These are phyloP conservation scores for Peromyscus leucopus DNA, from an alignment of 2,113 vertebrate genomes.

Conservation along the genomic window DNA sequence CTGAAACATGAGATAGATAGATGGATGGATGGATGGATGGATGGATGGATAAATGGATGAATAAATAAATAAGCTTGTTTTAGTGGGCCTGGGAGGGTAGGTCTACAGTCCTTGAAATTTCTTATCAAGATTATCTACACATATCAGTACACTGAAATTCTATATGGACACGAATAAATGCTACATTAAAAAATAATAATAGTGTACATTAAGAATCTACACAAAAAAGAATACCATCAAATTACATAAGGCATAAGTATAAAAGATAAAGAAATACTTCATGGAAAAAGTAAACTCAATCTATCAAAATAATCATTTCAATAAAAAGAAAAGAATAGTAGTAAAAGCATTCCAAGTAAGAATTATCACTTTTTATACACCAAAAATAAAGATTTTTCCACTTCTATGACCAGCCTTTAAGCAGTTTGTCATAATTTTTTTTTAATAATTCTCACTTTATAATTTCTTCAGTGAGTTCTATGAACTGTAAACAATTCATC, in stretches of 20 bases:
- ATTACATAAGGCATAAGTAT: slow-evolving; percentile 53
- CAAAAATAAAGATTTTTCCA: slow-evolving; percentile 57
- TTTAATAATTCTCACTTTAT: slow-evolving; percentile 70
- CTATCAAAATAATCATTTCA: slow-evolving; percentile 66
- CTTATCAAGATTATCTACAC: slow-evolving; percentile 52
- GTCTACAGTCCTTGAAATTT: slow-evolving; percentile 40
- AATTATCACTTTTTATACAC: slow-evolving; percentile 68
- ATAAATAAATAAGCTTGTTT: background rate
- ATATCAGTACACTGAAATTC: slow-evolving; percentile 58
- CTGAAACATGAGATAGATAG: background rate
- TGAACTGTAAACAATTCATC: slow-evolving; percentile 62
- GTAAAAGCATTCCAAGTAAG: slow-evolving; percentile 70
- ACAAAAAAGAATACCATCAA: slow-evolving; percentile 70
- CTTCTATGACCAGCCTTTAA: slow-evolving; percentile 61
- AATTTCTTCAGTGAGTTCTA: slow-evolving; percentile 70
- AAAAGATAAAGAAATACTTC: slow-evolving; percentile 67
- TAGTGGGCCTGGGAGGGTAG: too few relatives aligned
- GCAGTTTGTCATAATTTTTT: slow-evolving; percentile 64
- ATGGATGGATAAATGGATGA: background rate
- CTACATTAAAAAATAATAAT: slow-evolving; percentile 67
- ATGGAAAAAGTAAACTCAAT: slow-evolving; percentile 69
- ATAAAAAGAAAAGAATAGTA: slow-evolving; percentile 67
- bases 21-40: background rate
- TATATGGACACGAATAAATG: slow-evolving; percentile 57
- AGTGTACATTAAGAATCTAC: slow-evolving; percentile 63